A percentile compares a stretch with the other conserved stretches of the same genome.
Evolutionary conservation across 1,140 invertebrate species (phyloP).

Genomic region (Drosophila tropicalis): DNA sequence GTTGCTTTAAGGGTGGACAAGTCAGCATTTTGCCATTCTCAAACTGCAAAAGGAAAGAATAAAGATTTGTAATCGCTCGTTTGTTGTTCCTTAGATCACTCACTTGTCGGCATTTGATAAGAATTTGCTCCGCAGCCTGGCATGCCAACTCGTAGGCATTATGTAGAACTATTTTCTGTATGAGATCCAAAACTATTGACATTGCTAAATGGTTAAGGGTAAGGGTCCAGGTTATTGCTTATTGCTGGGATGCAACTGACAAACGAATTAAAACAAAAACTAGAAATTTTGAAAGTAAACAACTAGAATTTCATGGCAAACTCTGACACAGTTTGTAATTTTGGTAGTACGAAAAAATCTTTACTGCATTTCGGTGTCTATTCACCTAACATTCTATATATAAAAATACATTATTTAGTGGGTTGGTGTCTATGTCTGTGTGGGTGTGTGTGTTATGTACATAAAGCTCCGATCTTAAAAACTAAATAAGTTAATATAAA

Average conservation of each 20-base stretch:
- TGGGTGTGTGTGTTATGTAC: conserved; percentile 28
- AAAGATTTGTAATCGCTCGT: not conserved
- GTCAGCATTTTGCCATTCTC: not conserved
- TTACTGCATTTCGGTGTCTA: not conserved
- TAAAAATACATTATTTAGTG: not conserved
- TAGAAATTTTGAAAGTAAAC: not conserved
- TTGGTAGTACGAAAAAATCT: not conserved
- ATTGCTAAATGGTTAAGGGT: conserved; percentile 20
- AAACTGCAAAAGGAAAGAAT: not conserved
- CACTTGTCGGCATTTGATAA: conserved; percentile 35
- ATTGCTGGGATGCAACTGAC: conserved; percentile 3
- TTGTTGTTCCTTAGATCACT: not conserved
- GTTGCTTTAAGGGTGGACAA: not conserved
- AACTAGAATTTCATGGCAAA: not conserved
- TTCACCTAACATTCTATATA: not conserved
- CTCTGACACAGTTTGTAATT: not conserved
- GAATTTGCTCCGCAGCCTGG: conserved; percentile 15
- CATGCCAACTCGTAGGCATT: conserved; percentile 50
- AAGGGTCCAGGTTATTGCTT: conserved; percentile 36
- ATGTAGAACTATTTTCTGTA: conserved; percentile 54
- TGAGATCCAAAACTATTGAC: conserved; percentile 59
- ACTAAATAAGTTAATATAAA: conserved; percentile 17
- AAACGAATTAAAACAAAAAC: not conserved
- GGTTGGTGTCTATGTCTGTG: not conserved
- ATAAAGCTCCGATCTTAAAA: conserved; percentile 38